Evolutionary conservation across 2,888 invertebrate genomes (phyloP), one percentile per base, ranked within the genome.

Genomic region (Unio pictorum): DNA sequence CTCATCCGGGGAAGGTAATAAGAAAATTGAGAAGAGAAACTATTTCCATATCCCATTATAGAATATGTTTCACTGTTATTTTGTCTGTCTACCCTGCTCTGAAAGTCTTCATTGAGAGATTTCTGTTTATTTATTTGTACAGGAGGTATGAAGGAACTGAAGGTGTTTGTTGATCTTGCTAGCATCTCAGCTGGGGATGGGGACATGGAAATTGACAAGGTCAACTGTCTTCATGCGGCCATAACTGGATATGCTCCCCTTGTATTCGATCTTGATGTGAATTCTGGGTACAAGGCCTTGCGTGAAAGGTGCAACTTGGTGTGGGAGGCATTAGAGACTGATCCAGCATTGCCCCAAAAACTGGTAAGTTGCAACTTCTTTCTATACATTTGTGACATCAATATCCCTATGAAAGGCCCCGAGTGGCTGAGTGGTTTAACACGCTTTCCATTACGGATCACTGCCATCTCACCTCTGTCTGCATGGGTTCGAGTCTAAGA

Each of bases 171-270:
- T 34, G 87, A 87, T 73, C 75, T 87, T 34, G 87, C 87, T 5
- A 79, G 81, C 76, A 85, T 85, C 57, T 81, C 84, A 7, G 85
- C 87, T 28, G 87, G 87, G 6, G 84, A 86, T 63, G 83, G 79
- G 28, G 80, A 78, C 60, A 60, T 78, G 64, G 82, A 84, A 54
- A 80, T 83, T 6, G 70, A 74, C 28, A 78, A 75, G 63, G 84
- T 84, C 17, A 74, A 77, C 55, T 79, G 78, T 66, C 74, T 86
- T n/a, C 81, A 81, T 65, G 74, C 79, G 20, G 81, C 84, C 8
- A 80, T 78, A 55, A 83, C 74, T 28, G 86, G 82, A 18, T 86
- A 78, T 71, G 77, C 86, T 30, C 80, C 85, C 7, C 79, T 86
- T n/a, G 82, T 86, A 62, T 86, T 84, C 72, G 81, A 82, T 58